These are phyloP conservation scores for Hyposoter dolosus DNA, from an alignment of 2,888 invertebrate species.

Conservation along the genomic window DNA sequence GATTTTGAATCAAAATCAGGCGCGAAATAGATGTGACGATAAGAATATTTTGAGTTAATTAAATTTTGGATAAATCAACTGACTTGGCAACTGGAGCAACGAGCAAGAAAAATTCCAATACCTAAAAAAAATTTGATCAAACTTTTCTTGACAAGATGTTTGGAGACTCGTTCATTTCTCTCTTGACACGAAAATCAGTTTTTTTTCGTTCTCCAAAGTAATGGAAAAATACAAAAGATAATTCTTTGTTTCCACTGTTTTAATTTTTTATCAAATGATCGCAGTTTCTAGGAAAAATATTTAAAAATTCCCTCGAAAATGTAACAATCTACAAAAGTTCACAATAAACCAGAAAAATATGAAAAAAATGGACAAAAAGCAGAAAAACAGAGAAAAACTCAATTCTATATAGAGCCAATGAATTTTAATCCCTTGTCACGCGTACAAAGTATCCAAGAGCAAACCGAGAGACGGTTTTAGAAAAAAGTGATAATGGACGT, in stretches of 20 bases:
- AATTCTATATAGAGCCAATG: not conserved
- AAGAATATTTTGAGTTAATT: not conserved
- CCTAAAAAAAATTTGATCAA: no score
- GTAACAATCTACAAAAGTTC: not conserved
- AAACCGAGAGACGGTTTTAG: not conserved
- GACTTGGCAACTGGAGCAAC: no score
- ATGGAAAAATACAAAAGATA: not conserved
- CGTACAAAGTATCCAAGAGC: not conserved
- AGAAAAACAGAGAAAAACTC: not conserved
- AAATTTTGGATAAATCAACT: not conserved
- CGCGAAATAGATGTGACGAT: not conserved
- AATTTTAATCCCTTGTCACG: not conserved
- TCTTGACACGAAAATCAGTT: not conserved
- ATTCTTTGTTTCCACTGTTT: not conserved
- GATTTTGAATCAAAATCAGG: not conserved
- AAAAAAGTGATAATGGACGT: conserved; percentile 4
- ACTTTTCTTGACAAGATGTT: no score
- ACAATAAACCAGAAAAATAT: not conserved
- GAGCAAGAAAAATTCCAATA: no score
- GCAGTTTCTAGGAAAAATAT: not conserved
- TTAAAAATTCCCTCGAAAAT: not conserved
- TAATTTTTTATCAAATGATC: not conserved
- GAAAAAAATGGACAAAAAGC: not conserved
- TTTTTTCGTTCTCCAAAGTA: not conserved
- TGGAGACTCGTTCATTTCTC: not conserved